Evolutionary conservation across 1,140 invertebrate genomes (phyloP), one percentile per base, ranked within the genome.

Genomic region (Drosophila kohkoa): DNA sequence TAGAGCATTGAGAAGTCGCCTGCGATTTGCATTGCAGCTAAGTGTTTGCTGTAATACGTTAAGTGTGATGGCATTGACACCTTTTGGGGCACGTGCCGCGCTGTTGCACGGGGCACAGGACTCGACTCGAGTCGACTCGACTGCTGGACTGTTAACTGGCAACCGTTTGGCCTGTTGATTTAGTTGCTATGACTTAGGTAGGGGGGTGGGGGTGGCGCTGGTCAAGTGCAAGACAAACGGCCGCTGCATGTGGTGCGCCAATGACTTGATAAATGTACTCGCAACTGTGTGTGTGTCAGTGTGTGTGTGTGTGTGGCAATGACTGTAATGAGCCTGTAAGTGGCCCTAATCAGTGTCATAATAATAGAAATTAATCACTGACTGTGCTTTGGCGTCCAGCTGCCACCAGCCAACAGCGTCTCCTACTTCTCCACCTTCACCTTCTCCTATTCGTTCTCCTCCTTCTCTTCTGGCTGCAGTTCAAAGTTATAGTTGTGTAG

Each of bases 301-400:
- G 49, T 48, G 43, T 35, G 38, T 64, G 68, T 64, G 63, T 67
- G 64, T 58, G 30, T 86, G 79, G 75, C 74, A 77, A 83, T 87
- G 83, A 80, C 80, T 87, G 80, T 88, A 88, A 88, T 89, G 81
- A 88, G 85, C 85, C 81, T 88, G 85, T 88, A 88, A 89, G 83
- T 88, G 83, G 83, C 79, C 77, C 81, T 88, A 89, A 88, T 88
- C 85, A 88, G 81, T 88, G 85, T 88, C 85, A 89, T 88, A 88
- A 88, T 88, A 88, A 88, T 89, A 88, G 70, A 88, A 89, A 88
- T 88, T 88, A 88, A 88, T 88, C 83, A 88, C 83, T 79, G 59
- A 54, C 66, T 58, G 66, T 60, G 55, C 38, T 6, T n/a, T 16
- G 46, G 55, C 32, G 16, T 51, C 48, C 51, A 55, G 63, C 38